Conservation (phyloP, 2,888 invertebrate genomes). For the Apodemia mormo region DNA sequence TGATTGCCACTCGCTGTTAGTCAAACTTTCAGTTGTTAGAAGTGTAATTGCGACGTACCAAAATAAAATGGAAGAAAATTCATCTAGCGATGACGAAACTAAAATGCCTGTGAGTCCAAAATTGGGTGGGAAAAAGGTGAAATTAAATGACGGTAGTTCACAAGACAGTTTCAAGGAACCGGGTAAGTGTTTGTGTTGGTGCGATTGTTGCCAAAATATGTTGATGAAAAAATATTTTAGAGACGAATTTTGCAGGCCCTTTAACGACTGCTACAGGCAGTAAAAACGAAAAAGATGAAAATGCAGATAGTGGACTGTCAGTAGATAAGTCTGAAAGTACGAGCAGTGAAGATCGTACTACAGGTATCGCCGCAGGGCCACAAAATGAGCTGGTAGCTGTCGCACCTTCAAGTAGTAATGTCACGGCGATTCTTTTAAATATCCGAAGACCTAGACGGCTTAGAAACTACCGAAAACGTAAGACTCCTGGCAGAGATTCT, state of each 20-base stretch:
- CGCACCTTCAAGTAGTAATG: conserved; percentile 64
- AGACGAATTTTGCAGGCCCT: conserved; percentile 45
- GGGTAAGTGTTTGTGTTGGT: conserved; percentile 48
- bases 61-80: conserved; percentile 70
- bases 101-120: conserved; percentile 55
- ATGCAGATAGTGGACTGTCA: conserved; percentile 71
- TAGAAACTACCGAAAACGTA: conserved; percentile 69
- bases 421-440: conserved; percentile 60
- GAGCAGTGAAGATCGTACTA: conserved; percentile 62
- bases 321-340: conserved; percentile 76
- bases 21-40: conserved; percentile 24
- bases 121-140: conserved; percentile 67
- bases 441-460: conserved; percentile 56
- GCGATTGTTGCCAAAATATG: conserved; percentile 24
- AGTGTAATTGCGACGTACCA: conserved; percentile 36
- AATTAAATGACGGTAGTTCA: conserved; percentile 74
- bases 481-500: conserved; percentile 63
- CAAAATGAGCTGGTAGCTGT: conserved; percentile 62
- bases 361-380: conserved; percentile 47
- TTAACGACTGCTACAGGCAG: conserved; percentile 37
- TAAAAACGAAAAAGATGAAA: conserved; percentile 56
- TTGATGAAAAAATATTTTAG: conserved; percentile 49
- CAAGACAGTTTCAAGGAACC: conserved; percentile 65
- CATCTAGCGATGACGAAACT: conserved; percentile 68
- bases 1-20: conserved; percentile 1